Conservation (phyloP, 2,797 vertebrate genomes). For the Botia kubotai region DNA sequence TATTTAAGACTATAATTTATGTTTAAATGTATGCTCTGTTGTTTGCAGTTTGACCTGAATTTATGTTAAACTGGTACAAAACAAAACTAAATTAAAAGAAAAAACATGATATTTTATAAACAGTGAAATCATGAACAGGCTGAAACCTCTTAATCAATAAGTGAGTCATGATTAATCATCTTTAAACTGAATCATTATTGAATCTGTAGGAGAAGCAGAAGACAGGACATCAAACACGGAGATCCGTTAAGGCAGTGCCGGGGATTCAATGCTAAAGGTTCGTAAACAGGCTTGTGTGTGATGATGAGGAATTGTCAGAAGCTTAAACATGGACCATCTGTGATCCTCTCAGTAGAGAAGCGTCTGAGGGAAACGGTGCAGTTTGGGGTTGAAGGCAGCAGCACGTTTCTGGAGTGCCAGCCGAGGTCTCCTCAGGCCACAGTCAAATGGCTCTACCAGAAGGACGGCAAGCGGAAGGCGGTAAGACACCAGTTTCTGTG, state of each 20-base stretch:
- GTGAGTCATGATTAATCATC: too few species aligned
- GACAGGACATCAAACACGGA: conserved; percentile 78
- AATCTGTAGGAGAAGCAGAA: conserved; percentile 72
- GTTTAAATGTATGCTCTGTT: background rate
- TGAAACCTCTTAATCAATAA: background rate
- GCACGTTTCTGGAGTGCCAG: conserved; percentile 75
- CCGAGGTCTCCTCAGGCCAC: conserved; percentile 74
- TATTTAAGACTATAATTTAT: background rate
- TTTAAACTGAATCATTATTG: background rate
- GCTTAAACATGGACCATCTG: conserved; percentile 3
- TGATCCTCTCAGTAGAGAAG: conserved; percentile 67
- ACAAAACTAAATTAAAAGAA: background rate
- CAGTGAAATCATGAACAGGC: background rate
- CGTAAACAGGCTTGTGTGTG: conserved; percentile 7
- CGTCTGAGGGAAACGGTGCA: conserved; percentile 72
- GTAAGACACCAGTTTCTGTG: conserved; percentile 55
- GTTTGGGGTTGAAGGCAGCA: conserved; percentile 78
- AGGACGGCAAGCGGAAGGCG: conserved; percentile 70
- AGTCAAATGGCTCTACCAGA: conserved; percentile 76
- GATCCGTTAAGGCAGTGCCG: conserved; percentile 76
- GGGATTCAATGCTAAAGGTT: conserved; percentile 77
- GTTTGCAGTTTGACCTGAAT: background rate
- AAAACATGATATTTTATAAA: background rate
- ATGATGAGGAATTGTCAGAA: conserved; percentile 1
- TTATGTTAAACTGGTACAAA: background rate